A percentile compares a stretch with the other conserved stretches of the same genome.
phyloP scores from a whole-genome alignment of 2,113 vertebrate species.

The Siphamia tubifer region DNA sequence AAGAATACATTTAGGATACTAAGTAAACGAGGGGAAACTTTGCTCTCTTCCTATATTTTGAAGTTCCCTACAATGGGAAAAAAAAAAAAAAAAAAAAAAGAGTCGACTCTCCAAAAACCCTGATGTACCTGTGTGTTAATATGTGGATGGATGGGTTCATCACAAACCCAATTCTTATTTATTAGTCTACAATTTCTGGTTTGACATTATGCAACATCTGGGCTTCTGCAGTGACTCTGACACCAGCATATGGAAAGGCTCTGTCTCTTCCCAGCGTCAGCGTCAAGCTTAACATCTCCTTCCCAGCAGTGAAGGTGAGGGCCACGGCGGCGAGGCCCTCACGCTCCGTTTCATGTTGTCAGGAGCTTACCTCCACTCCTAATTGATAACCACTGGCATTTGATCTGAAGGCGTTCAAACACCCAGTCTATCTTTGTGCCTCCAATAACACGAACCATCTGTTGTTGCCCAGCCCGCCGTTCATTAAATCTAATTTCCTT shows the following conservation, averaged over 20 bases:
- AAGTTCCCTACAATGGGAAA: slow-evolving; percentile 34
- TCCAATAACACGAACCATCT: slow-evolving; percentile 80
- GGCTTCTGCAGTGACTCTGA: slow-evolving; percentile 19
- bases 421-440: slow-evolving; percentile 75
- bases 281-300: slow-evolving; percentile 26
- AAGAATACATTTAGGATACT: slow-evolving; percentile 74
- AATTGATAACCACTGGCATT: slow-evolving; percentile 80
- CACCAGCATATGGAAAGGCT: slow-evolving; percentile 41
- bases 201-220: slow-evolving; percentile 59
- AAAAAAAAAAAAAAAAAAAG: too few species aligned
- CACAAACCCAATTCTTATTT: slow-evolving; percentile 14
- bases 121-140: neutral
- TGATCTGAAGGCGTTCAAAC: slow-evolving; percentile 81
- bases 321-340: slow-evolving; percentile 19
- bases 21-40: slow-evolving; percentile 65
- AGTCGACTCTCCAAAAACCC: neutral
- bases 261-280: neutral
- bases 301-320: slow-evolving; percentile 48
- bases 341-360: slow-evolving; percentile 60
- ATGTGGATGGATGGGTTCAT: neutral
- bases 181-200: slow-evolving; percentile 3
- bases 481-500: slow-evolving; percentile 80
- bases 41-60: slow-evolving; percentile 47
- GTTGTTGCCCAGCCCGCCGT: slow-evolving; percentile 71
- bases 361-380: slow-evolving; percentile 66